Percentiles rank a stretch among this genome's conserved stretches.
Evolutionary conservation across 2,113 vertebrate genomes (phyloP).

Genomic region (Malurus cyaneus): DNA sequence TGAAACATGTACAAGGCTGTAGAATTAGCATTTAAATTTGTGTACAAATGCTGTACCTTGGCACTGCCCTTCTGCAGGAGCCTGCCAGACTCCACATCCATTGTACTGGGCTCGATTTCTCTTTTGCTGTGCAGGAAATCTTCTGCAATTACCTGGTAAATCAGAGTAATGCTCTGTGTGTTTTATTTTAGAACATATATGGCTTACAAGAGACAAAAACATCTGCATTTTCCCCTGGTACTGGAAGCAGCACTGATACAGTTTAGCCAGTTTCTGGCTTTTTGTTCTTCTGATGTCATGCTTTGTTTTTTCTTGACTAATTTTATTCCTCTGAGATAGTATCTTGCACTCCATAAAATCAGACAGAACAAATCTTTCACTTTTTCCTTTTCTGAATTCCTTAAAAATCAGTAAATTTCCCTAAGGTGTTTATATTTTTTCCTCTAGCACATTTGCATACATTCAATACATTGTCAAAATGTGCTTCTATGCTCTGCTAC

Average conservation of each 20-base stretch:
- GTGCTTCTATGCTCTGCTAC: background rate
- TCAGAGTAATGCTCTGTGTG: background rate
- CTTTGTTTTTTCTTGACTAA: background rate
- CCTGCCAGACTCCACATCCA: fast-evolving
- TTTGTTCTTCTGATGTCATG: background rate
- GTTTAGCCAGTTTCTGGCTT: background rate
- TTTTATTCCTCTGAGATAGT: background rate
- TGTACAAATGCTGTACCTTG: background rate
- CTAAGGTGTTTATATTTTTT: background rate
- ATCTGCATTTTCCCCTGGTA: background rate
- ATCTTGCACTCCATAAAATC: background rate
- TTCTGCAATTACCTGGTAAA: background rate
- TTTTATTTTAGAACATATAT: background rate
- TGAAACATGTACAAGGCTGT: background rate
- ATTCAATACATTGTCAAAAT: background rate
- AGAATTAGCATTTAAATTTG: background rate
- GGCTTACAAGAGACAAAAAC: background rate
- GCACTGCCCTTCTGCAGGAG: background rate
- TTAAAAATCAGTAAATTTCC: background rate
- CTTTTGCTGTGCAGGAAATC: background rate
- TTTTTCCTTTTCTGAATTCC: background rate
- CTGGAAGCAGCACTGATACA: background rate
- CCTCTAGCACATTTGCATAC: background rate
- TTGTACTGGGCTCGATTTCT: background rate
- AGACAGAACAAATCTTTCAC: background rate